These are phyloP conservation scores for Dicentrarchus labrax DNA, from an alignment of 2,113 vertebrate genomes.

Conservation along the genomic window DNA sequence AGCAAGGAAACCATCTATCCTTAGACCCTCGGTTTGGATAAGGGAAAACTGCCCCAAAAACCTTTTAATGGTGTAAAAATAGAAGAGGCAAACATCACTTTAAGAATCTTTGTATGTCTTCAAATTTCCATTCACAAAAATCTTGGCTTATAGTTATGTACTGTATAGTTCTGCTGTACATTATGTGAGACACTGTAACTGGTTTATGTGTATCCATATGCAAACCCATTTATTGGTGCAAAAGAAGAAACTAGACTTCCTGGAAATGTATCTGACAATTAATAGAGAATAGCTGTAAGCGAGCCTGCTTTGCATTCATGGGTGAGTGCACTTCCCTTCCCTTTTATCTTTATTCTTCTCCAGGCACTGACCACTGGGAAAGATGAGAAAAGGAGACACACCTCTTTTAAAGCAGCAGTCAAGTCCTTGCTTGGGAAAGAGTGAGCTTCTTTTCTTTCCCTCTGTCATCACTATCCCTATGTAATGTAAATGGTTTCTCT, in stretches of 20 bases:
- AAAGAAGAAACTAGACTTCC: not conserved
- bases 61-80: not conserved
- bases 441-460: slow-evolving; percentile 51
- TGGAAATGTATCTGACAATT: slow-evolving; percentile 14
- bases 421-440: slow-evolving; percentile 68
- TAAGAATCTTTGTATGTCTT: not conserved
- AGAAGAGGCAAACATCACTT: not conserved
- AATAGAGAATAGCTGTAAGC: not conserved
- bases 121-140: not conserved
- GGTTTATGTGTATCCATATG: not conserved
- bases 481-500: slow-evolving; percentile 38
- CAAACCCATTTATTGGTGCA: not conserved
- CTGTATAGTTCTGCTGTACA: not conserved
- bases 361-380: slow-evolving; percentile 43
- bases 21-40: not conserved
- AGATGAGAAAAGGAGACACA: slow-evolving; percentile 67
- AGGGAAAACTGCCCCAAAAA: not conserved
- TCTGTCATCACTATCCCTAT: slow-evolving; percentile 31
- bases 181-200: not conserved
- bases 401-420: slow-evolving; percentile 72
- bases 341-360: slow-evolving; percentile 17
- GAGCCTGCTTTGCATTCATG: slow-evolving; percentile 25
- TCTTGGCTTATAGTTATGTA: not conserved
- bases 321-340: slow-evolving; percentile 37
- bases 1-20: not conserved